Evolutionary conservation across 2,797 vertebrate genomes (phyloP).

Genomic region (Enteromius afrohamiltoni): DNA sequence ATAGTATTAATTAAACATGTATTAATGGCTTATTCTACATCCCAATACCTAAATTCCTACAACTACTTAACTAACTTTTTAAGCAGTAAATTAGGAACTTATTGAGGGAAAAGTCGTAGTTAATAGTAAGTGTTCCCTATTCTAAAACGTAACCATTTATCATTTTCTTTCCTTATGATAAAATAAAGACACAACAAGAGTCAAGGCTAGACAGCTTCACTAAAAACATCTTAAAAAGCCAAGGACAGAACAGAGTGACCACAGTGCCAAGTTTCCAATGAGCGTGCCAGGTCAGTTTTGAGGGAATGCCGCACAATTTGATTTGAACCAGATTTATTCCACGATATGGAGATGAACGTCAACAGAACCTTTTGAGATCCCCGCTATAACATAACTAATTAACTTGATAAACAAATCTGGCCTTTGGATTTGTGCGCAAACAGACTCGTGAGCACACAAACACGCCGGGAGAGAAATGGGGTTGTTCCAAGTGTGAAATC

Average conservation of each 20-base stretch:
- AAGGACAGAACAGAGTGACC: background rate
- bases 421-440: slow-evolving; percentile 39
- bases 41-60: too few relatives aligned
- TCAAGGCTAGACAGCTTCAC: background rate
- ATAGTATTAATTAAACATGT: too few relatives aligned
- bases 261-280: slow-evolving; percentile 20
- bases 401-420: slow-evolving; percentile 42
- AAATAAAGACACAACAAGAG: background rate
- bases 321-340: slow-evolving; percentile 34
- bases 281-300: background rate
- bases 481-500: slow-evolving; percentile 42
- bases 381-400: slow-evolving; percentile 31
- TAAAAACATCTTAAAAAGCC: background rate
- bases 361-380: slow-evolving; percentile 21
- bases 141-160: background rate
- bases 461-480: slow-evolving; percentile 35
- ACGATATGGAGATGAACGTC: background rate
- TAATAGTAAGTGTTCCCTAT: too few relatives aligned
- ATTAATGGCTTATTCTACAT: too few relatives aligned
- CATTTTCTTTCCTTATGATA: background rate
- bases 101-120: too few relatives aligned
- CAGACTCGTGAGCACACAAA: background rate
- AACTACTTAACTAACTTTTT: too few relatives aligned
- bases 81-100: too few relatives aligned
- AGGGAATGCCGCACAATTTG: background rate